phyloP scores from a whole-genome alignment of 2,797 vertebrate genomes.

The Pseudomugil tenellus region DNA sequence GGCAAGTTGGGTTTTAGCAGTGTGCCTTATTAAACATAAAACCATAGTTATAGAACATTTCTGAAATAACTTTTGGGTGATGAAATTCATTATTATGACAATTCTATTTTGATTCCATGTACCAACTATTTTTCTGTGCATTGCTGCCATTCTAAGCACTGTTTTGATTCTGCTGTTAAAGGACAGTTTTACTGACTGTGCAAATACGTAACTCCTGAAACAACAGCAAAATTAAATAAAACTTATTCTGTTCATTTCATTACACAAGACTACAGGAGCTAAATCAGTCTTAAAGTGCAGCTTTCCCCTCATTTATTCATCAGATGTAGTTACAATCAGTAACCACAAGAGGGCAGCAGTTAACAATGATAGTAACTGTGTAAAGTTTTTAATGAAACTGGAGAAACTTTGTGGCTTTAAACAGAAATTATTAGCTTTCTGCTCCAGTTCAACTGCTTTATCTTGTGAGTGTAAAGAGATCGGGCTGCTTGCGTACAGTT shows the following conservation, averaged over 20 bases:
- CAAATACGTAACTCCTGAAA: not conserved
- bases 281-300: slow-evolving; percentile 1
- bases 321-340: slow-evolving; percentile 9
- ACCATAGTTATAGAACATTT: not conserved
- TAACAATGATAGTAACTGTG: not conserved
- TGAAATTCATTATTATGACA: not conserved
- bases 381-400: not conserved
- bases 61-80: not conserved
- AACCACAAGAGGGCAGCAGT: slow-evolving; percentile 44
- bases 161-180: slow-evolving; percentile 1
- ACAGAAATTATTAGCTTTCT: not conserved
- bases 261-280: not conserved
- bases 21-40: not conserved
- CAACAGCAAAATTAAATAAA: slow-evolving; percentile 10
- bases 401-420: not conserved
- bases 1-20: slow-evolving; percentile 22
- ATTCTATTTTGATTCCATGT: not conserved
- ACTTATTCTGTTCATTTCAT: not conserved
- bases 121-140: slow-evolving; percentile 29
- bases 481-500: not conserved
- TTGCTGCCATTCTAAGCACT: too few species aligned
- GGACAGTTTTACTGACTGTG: slow-evolving; percentile 10
- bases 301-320: slow-evolving; percentile 19
- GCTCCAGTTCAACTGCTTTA: not conserved
- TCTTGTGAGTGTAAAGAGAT: too few species aligned